phyloP scores from a whole-genome alignment of 2,888 invertebrate species.

The Mactromeris polynyma region DNA sequence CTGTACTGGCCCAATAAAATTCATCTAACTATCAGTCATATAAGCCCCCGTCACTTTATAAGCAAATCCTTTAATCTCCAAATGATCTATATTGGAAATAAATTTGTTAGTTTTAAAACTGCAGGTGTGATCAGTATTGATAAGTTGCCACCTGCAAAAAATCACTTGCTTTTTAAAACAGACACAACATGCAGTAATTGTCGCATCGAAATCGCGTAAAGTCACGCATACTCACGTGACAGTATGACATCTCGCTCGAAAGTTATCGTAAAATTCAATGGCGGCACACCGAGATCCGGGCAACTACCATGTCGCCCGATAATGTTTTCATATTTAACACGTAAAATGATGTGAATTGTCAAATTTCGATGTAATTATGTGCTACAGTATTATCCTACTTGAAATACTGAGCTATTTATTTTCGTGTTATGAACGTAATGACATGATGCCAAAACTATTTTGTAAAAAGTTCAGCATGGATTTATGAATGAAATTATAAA shows the following conservation, averaged over 20 bases:
- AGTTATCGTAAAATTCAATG: slow-evolving; percentile 25
- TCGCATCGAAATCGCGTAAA: not conserved
- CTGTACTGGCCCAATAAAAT: slow-evolving; percentile 32
- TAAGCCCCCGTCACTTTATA: slow-evolving; percentile 45
- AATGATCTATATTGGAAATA: slow-evolving; percentile 69
- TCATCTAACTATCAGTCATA: slow-evolving; percentile 25
- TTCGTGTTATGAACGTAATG: not conserved
- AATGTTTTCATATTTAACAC: slow-evolving; percentile 37
- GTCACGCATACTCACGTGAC: slow-evolving; percentile 24
- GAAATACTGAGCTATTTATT: slow-evolving; percentile 36
- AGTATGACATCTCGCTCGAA: slow-evolving; percentile 14
- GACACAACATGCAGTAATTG: slow-evolving; percentile 8
- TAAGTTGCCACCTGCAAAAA: slow-evolving; percentile 58
- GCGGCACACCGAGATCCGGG: slow-evolving; percentile 12
- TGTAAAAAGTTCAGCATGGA: not conserved
- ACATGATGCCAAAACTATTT: slow-evolving; percentile 14
- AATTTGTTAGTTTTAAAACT: slow-evolving; percentile 69
- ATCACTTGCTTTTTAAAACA: not conserved
- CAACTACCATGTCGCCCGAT: slow-evolving; percentile 8
- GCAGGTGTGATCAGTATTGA: slow-evolving; percentile 59
- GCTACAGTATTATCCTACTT: not conserved
- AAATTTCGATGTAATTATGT: slow-evolving; percentile 17
- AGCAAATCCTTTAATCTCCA: slow-evolving; percentile 52
- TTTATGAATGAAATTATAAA: not conserved
- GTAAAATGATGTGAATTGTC: slow-evolving; percentile 24